Evolutionary conservation across 2,797 vertebrate species (phyloP).

Genomic region (Chaetodon trifasciatus): DNA sequence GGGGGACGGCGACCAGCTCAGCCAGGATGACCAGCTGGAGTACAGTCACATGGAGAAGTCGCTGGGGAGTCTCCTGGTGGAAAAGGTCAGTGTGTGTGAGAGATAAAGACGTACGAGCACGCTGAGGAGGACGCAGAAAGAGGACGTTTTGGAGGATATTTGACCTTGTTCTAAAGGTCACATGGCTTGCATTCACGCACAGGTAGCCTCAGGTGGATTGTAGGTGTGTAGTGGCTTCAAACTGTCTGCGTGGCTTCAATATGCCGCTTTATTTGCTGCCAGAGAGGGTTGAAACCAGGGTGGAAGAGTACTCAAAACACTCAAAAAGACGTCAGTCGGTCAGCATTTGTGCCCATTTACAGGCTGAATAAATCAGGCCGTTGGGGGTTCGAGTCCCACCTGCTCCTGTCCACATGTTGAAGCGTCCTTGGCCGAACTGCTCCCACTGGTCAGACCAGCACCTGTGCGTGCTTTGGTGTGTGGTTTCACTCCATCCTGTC

Average conservation of each 20-base stretch:
- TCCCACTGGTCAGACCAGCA: neutral
- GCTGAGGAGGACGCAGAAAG: no score
- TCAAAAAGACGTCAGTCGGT: neutral
- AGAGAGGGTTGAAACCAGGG: neutral
- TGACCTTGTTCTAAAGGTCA: neutral
- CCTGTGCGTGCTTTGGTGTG: neutral
- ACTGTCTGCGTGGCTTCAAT: neutral
- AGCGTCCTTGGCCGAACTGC: neutral
- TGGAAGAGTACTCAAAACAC: neutral
- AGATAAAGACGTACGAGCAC: neutral
- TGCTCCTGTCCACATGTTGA: neutral
- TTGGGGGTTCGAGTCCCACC: neutral
- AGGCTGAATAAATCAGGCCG: neutral
- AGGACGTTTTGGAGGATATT: neutral
- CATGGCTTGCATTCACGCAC: neutral
- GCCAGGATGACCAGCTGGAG: conserved; percentile 62
- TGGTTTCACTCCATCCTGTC: neutral
- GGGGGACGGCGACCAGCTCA: conserved; percentile 49
- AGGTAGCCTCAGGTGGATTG: neutral
- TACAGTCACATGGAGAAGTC: conserved; percentile 13
- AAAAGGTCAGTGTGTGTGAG: conserved; percentile 64
- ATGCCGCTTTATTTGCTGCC: neutral
- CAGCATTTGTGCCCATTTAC: neutral
- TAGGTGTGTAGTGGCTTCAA: neutral
- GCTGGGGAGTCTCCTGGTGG: conserved; percentile 7